A percentile compares a stretch with the other conserved stretches of the same genome.
These are phyloP conservation scores for Punctoribates punctum DNA, from an alignment of 2,888 invertebrate species.

Conservation along the genomic window DNA sequence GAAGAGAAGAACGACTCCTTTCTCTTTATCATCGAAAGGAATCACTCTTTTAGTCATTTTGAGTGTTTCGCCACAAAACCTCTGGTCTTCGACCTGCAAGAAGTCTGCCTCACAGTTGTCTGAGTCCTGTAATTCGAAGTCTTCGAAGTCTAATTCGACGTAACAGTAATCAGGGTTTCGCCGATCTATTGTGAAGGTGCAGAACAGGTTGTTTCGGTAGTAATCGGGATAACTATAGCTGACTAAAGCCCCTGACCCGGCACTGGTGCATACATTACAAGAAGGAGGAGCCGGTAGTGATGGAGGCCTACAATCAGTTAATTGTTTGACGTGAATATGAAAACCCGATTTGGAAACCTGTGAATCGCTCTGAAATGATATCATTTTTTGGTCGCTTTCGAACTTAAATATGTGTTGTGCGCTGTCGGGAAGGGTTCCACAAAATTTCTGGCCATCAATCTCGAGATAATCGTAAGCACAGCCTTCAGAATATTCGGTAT, in stretches of 20 bases:
- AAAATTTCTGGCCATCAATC: conserved; percentile 48
- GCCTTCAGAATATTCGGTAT: conserved; percentile 48
- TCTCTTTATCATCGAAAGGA: conserved; percentile 32
- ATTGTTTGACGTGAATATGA: conserved; percentile 48
- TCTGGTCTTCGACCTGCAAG: conserved; percentile 47
- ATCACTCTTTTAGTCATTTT: conserved; percentile 36
- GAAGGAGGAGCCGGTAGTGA: conserved; percentile 42
- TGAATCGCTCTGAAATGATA: conserved; percentile 49
- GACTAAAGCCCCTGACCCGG: conserved; percentile 19
- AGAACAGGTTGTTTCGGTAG: conserved; percentile 45
- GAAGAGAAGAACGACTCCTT: conserved; percentile 38
- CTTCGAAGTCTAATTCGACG: conserved; percentile 48
- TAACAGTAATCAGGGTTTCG: conserved; percentile 46
- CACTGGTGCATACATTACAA: conserved; percentile 42
- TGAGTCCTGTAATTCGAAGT: conserved; percentile 48
- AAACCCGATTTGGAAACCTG: conserved; percentile 49
- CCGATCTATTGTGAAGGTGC: conserved; percentile 47
- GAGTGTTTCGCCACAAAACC: conserved; percentile 48
- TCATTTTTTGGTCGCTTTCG: conserved; percentile 45
- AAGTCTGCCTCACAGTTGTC: conserved; percentile 48
- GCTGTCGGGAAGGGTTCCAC: conserved; percentile 47
- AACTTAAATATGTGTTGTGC: conserved; percentile 48
- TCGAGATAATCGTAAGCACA: conserved; percentile 49
- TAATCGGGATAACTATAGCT: conserved; percentile 43
- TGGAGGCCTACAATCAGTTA: conserved; percentile 47